These are phyloP conservation scores for Catocala nupta DNA, from an alignment of 2,888 invertebrate genomes.

Conservation along the genomic window DNA sequence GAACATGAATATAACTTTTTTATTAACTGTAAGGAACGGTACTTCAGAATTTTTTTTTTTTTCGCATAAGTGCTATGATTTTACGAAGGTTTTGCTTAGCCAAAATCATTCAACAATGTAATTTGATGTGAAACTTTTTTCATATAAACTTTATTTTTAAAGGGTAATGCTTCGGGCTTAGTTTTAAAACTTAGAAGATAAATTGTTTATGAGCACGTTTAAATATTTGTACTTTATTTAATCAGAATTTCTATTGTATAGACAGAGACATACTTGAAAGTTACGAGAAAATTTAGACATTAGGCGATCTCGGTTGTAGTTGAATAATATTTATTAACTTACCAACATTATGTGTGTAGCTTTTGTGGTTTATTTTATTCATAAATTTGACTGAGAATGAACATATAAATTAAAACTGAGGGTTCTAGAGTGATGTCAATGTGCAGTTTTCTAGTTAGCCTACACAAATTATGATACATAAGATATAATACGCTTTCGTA, in stretches of 20 bases:
- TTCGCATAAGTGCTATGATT: slow-evolving; percentile 24
- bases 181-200: slow-evolving; percentile 11
- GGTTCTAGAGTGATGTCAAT: too few relatives aligned
- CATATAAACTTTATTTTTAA: slow-evolving; percentile 37
- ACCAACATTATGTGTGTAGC: too few relatives aligned
- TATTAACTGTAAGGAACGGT: too few relatives aligned
- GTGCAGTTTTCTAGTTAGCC: too few relatives aligned
- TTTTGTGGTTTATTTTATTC: neutral
- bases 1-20: too few relatives aligned
- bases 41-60: slow-evolving; percentile 22
- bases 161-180: slow-evolving; percentile 10
- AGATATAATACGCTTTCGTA: too few relatives aligned
- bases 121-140: slow-evolving; percentile 44
- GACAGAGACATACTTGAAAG: neutral
- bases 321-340: neutral
- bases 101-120: slow-evolving; percentile 32
- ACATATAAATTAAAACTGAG: too few relatives aligned
- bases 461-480: too few relatives aligned
- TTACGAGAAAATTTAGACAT: neutral
- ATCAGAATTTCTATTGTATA: neutral
- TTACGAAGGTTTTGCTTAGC: slow-evolving; percentile 22
- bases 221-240: slow-evolving; percentile 7
- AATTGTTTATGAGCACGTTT: slow-evolving; percentile 7
- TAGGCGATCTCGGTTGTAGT: neutral
- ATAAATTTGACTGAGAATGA: too few relatives aligned